Evolutionary conservation across 2,113 vertebrate species (phyloP).

Genomic region (Platycercus adscitus): DNA sequence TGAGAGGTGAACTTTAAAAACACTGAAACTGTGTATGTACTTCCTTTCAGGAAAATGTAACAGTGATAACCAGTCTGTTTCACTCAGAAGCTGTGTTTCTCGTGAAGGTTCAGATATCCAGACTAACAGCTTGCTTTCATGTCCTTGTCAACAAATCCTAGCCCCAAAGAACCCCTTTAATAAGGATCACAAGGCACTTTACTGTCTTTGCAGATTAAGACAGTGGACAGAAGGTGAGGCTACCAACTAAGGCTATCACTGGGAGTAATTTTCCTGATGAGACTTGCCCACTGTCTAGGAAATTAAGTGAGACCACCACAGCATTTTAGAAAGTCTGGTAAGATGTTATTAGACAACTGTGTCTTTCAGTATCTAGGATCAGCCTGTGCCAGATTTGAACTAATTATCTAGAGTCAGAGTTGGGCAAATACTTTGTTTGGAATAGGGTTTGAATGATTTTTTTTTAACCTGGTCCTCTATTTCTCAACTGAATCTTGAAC

Average conservation of each 20-base stretch:
- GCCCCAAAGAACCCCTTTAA: background rate
- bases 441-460: background rate
- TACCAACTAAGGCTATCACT: background rate
- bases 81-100: background rate
- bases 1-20: background rate
- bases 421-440: background rate
- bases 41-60: background rate
- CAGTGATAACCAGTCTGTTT: background rate
- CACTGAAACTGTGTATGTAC: background rate
- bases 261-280: background rate
- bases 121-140: background rate
- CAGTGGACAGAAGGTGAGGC: slow-evolving; percentile 11
- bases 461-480: background rate
- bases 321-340: background rate
- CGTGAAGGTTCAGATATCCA: background rate
- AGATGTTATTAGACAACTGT: background rate
- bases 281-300: background rate
- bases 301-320: background rate
- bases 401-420: background rate
- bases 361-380: background rate
- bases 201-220: slow-evolving; percentile 14
- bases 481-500: background rate
- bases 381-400: background rate
- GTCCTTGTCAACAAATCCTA: background rate
- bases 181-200: slow-evolving; percentile 27